Conservation (phyloP, 2,888 invertebrate species). For the Clistopyga incitator region DNA sequence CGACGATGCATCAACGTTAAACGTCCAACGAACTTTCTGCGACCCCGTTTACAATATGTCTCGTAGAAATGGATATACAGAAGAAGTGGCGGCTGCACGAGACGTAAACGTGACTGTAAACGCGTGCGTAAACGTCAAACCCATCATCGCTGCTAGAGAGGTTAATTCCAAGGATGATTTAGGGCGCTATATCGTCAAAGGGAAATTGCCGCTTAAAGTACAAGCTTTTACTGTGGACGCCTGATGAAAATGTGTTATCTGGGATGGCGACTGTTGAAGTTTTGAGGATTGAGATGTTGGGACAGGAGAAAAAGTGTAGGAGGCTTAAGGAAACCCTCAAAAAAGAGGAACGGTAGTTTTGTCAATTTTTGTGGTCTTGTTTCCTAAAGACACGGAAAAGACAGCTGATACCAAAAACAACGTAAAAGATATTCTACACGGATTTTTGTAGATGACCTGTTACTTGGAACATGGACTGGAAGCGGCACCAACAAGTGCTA, state of each 20-base stretch:
- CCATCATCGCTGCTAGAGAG: constrained; percentile 15
- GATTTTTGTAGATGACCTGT: background rate
- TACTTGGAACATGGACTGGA: background rate
- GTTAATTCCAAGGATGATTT: constrained; percentile 2
- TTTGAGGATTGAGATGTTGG: background rate
- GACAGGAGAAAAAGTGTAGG: background rate
- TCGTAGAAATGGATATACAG: background rate
- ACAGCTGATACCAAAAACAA: too few relatives aligned
- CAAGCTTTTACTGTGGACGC: background rate
- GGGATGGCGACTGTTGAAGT: background rate
- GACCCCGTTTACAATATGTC: constrained; percentile 1
- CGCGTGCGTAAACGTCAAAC: constrained; percentile 48
- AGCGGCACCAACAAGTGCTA: too few relatives aligned
- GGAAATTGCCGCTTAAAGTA: constrained; percentile 10
- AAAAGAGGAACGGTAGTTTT: background rate
- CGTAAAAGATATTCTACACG: too few relatives aligned
- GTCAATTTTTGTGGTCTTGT: constrained; percentile 2
- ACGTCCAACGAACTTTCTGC: constrained; percentile 8
- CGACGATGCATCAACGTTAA: constrained; percentile 8
- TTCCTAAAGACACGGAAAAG: background rate
- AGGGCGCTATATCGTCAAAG: constrained; percentile 44
- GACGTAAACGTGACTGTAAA: constrained; percentile 49
- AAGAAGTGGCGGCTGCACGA: constrained; percentile 4
- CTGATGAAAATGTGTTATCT: constrained; percentile 32
- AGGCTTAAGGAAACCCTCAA: background rate